phyloP scores from a whole-genome alignment of 2,113 vertebrate species.

The Ictalurus furcatus region DNA sequence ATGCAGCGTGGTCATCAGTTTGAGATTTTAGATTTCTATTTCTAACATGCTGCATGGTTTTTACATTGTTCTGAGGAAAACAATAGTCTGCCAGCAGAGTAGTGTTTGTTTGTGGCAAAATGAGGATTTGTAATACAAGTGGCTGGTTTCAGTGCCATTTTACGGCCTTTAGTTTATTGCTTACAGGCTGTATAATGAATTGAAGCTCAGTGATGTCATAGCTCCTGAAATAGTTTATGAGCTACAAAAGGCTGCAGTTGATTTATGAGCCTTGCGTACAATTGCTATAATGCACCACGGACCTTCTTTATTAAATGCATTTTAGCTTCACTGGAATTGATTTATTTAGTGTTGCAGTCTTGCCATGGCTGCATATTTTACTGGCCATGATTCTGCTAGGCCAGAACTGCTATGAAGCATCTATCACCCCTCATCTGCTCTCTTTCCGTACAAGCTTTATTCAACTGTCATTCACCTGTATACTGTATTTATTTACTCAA shows the following conservation, averaged over 20 bases:
- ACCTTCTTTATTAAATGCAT: constrained; percentile 57
- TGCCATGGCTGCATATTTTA: constrained; percentile 39
- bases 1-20: neutral
- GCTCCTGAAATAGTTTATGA: constrained; percentile 54
- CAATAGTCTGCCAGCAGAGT: neutral
- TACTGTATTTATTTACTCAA: constrained; percentile 31
- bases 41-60: neutral
- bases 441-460: constrained; percentile 47
- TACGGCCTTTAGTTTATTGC: constrained; percentile 54
- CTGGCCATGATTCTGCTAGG: constrained; percentile 23
- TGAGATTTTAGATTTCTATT: neutral
- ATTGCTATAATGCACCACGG: constrained; percentile 56
- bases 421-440: constrained; percentile 54
- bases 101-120: constrained; percentile 25
- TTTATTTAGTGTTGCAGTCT: constrained; percentile 60
- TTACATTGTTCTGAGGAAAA: constrained; percentile 2
- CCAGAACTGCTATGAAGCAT: constrained; percentile 29
- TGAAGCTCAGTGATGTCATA: constrained; percentile 59
- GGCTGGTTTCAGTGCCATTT: constrained; percentile 51
- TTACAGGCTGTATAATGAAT: constrained; percentile 55
- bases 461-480: constrained; percentile 58
- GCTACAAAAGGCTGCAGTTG: constrained; percentile 55
- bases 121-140: constrained; percentile 45
- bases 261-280: constrained; percentile 58
- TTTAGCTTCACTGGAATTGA: constrained; percentile 55